A percentile compares a stretch with the other conserved stretches of the same genome.
Evolutionary conservation across 2,113 vertebrate species (phyloP).

Genomic region (Cricetomys ansorgei): DNA sequence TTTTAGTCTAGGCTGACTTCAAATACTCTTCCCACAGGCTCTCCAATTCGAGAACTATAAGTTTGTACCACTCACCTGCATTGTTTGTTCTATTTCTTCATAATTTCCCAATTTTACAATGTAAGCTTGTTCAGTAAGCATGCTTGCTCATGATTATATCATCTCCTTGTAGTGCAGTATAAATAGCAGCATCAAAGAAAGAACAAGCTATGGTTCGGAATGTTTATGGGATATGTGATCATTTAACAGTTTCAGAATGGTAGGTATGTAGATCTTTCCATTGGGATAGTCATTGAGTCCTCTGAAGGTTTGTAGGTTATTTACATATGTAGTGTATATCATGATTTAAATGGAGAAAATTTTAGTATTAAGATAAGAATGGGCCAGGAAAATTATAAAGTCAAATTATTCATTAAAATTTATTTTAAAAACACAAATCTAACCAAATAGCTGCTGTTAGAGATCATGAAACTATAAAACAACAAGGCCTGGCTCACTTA

Average conservation of each 20-base stretch:
- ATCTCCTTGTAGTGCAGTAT: neutral
- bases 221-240: neutral
- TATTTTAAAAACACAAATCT: neutral
- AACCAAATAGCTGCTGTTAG: neutral
- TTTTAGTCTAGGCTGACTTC: neutral
- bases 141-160: neutral
- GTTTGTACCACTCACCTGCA: neutral
- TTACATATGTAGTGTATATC: neutral
- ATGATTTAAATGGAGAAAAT: neutral
- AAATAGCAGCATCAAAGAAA: neutral
- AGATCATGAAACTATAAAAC: neutral
- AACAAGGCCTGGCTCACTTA: neutral
- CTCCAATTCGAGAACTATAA: neutral
- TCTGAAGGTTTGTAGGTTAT: neutral
- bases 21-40: neutral
- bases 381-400: no score
- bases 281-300: neutral
- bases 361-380: neutral
- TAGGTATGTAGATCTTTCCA: neutral
- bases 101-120: neutral
- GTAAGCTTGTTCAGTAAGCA: neutral
- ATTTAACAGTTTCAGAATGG: neutral
- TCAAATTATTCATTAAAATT: neutral
- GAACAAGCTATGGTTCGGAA: neutral
- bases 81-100: neutral